A percentile compares a stretch with the other conserved stretches of the same genome.
These are phyloP conservation scores for Notodonta dromedarius DNA, from an alignment of 2,888 invertebrate species.

Conservation along the genomic window DNA sequence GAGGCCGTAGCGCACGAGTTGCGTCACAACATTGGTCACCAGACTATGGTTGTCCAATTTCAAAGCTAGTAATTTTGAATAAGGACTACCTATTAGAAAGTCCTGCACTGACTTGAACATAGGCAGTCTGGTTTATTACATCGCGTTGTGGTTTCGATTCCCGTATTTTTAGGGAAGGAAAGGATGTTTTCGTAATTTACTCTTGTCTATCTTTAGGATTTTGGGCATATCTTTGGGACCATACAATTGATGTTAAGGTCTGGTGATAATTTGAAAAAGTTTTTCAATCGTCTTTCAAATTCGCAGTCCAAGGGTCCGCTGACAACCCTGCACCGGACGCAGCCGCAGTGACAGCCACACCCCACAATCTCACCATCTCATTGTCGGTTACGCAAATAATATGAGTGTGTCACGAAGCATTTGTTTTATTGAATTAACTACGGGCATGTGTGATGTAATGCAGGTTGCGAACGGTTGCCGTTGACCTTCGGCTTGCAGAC, in stretches of 20 bases:
- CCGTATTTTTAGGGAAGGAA: too few relatives aligned
- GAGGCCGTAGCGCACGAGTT: conserved; percentile 47
- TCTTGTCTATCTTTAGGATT: too few relatives aligned
- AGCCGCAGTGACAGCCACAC: conserved; percentile 34
- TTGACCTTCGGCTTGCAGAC: conserved; percentile 5
- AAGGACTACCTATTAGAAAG: too few relatives aligned
- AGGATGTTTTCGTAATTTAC: too few relatives aligned
- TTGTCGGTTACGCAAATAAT: conserved; percentile 61
- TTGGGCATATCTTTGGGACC: too few relatives aligned
- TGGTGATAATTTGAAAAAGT: too few relatives aligned
- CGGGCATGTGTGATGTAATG: conserved; percentile 32
- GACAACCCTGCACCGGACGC: conserved; percentile 53
- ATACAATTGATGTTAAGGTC: too few relatives aligned
- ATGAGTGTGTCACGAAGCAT: conserved; percentile 47
- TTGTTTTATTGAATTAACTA: conserved; percentile 44
- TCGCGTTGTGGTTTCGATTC: too few relatives aligned
- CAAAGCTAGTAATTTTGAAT: too few relatives aligned
- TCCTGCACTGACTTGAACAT: too few relatives aligned
- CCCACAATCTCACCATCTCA: conserved; percentile 59
- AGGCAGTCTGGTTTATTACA: too few relatives aligned
- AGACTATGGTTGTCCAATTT: conserved; percentile 7
- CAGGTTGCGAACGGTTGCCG: not conserved
- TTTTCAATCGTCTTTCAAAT: too few relatives aligned
- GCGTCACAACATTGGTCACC: conserved; percentile 41
- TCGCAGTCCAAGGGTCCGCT: not conserved